These are phyloP conservation scores for Parambassis ranga DNA, from an alignment of 2,797 vertebrate genomes.

Conservation along the genomic window DNA sequence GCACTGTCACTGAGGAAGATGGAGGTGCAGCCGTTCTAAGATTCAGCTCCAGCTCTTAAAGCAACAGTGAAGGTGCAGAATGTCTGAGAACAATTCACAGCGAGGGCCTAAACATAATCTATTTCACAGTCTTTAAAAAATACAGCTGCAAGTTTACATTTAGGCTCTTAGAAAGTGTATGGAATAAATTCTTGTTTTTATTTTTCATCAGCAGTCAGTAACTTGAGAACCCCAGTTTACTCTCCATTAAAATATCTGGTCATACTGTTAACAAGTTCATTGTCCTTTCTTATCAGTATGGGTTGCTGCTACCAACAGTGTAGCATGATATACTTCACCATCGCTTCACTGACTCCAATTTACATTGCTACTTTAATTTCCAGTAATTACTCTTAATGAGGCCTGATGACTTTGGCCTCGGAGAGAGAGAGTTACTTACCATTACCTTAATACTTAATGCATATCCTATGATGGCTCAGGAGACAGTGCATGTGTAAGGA, in stretches of 20 bases:
- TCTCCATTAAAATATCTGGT: constrained; percentile 16
- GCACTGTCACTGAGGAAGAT: constrained; percentile 45
- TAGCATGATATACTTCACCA: constrained; percentile 1
- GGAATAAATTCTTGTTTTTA: background rate
- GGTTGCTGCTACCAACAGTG: background rate
- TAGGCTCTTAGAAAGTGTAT: constrained; percentile 15
- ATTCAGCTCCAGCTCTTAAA: constrained; percentile 33
- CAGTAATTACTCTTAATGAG: constrained; percentile 61
- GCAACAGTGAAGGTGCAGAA: constrained; percentile 16
- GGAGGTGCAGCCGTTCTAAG: constrained; percentile 44
- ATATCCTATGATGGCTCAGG: background rate
- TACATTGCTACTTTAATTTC: constrained; percentile 49
- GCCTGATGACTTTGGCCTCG: constrained; percentile 49
- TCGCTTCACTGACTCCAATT: constrained; percentile 45
- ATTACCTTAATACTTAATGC: constrained; percentile 38
- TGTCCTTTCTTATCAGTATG: constrained; percentile 29
- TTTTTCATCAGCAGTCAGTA: constrained; percentile 19
- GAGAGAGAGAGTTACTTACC: constrained; percentile 42
- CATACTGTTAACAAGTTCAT: background rate
- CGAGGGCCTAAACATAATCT: constrained; percentile 17
- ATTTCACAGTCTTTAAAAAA: constrained; percentile 27
- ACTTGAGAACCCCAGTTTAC: constrained; percentile 9
- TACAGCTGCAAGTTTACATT: constrained; percentile 4
- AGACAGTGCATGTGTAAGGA: background rate
- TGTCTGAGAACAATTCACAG: constrained; percentile 20